Evolutionary conservation across 1,140 invertebrate genomes (phyloP).

Genomic region (Lerema accius): DNA sequence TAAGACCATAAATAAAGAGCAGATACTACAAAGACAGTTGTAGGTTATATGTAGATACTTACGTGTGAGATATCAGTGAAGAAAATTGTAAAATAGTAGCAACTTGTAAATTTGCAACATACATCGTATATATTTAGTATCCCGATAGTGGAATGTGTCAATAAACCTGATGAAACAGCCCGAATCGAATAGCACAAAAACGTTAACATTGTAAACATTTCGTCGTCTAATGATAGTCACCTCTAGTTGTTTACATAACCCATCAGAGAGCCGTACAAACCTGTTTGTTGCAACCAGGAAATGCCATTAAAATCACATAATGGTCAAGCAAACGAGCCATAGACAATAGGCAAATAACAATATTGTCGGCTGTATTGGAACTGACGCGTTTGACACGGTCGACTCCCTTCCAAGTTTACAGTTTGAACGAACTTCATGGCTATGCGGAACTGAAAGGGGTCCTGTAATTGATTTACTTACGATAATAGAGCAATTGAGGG

Average conservation of each 20-base stretch:
- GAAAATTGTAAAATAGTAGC: too few relatives aligned
- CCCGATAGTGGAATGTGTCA: too few relatives aligned
- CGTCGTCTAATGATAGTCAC: slow-evolving; percentile 2
- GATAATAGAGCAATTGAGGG: too few relatives aligned
- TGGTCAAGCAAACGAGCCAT: slow-evolving; percentile 30
- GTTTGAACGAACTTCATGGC: neutral
- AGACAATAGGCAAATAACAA: slow-evolving; percentile 36
- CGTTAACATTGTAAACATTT: slow-evolving; percentile 6
- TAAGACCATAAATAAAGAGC: too few relatives aligned
- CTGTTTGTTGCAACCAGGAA: slow-evolving; percentile 41
- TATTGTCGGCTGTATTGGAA: slow-evolving; percentile 22
- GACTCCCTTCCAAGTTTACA: slow-evolving; percentile 14
- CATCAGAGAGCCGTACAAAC: slow-evolving; percentile 30
- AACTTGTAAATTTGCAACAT: too few relatives aligned
- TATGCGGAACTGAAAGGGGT: slow-evolving; percentile 6
- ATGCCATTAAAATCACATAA: slow-evolving; percentile 37
- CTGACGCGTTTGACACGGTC: slow-evolving; percentile 12
- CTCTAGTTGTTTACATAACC: slow-evolving; percentile 38
- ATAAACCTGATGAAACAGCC: too few relatives aligned
- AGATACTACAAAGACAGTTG: too few relatives aligned
- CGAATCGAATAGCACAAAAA: neutral
- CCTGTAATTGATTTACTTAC: neutral
- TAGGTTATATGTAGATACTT: too few relatives aligned
- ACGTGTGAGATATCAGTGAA: too few relatives aligned
- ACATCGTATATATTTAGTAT: too few relatives aligned